These are phyloP conservation scores for Nemopilema nomurai DNA, from an alignment of 30 jellyfish, hydroid and myxozoan species.

Conservation along the genomic window DNA sequence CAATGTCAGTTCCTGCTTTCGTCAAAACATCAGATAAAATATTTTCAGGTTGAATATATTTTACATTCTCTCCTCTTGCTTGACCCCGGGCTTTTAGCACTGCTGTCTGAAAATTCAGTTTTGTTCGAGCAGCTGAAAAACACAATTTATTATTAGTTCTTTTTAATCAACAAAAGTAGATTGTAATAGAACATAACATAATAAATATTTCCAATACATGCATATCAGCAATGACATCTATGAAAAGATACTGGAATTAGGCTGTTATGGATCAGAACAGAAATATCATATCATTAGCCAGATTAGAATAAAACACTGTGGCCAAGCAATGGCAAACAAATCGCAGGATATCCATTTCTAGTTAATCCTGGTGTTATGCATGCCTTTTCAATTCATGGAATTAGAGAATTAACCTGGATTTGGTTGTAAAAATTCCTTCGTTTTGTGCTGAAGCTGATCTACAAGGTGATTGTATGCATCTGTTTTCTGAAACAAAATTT, in stretches of 20 bases:
- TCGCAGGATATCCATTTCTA: neutral
- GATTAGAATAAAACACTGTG: neutral
- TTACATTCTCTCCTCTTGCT: constrained; percentile 76
- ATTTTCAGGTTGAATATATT: constrained; percentile 88
- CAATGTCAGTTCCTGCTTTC: constrained; percentile 71
- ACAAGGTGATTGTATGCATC: constrained; percentile 72
- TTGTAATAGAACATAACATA: neutral
- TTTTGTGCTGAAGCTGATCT: constrained; percentile 74
- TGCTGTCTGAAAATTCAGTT: constrained; percentile 83
- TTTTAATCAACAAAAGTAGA: neutral
- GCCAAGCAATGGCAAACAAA: neutral
- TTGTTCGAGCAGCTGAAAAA: constrained; percentile 89
- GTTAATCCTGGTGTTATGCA: neutral
- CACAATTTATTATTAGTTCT: neutral
- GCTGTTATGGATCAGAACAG: no score
- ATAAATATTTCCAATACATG: no score
- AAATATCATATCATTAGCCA: neutral
- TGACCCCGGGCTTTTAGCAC: constrained; percentile 93
- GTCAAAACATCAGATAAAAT: constrained; percentile 74
- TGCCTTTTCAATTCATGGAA: neutral
- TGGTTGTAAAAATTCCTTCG: constrained; percentile 92
- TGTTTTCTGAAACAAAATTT: constrained; percentile 58
- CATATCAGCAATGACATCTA: no score
- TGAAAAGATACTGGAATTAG: no score
- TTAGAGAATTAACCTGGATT: constrained; percentile 79